These are phyloP conservation scores for Cryptotermes secundus DNA, from an alignment of 1,140 invertebrate genomes.

Conservation along the genomic window DNA sequence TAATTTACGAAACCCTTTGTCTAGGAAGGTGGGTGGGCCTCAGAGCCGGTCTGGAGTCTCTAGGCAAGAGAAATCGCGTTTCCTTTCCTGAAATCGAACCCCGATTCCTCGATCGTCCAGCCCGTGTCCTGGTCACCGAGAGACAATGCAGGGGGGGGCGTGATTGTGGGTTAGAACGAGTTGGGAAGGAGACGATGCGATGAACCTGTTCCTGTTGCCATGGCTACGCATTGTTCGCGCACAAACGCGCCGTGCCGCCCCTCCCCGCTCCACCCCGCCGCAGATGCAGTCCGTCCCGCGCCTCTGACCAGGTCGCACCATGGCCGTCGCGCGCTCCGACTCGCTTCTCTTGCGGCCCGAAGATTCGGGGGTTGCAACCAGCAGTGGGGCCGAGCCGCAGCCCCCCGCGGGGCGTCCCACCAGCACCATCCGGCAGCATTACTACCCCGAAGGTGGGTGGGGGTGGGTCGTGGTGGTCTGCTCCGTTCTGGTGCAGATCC, in stretches of 20 bases:
- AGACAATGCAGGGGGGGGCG: too few species aligned
- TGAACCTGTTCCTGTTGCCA: neutral
- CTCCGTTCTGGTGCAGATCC: slow-evolving; percentile 54
- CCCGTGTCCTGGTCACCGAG: too few species aligned
- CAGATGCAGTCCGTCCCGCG: neutral
- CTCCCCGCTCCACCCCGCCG: neutral
- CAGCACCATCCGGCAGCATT: slow-evolving; percentile 56
- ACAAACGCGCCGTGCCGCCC: too few species aligned
- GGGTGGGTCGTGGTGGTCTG: slow-evolving; percentile 61
- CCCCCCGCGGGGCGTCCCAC: slow-evolving; percentile 29
- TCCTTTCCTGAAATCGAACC: too few species aligned
- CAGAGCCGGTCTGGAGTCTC: too few species aligned
- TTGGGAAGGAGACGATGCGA: too few species aligned
- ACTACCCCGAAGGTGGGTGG: slow-evolving; percentile 68
- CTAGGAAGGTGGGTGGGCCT: too few species aligned
- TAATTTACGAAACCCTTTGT: too few species aligned
- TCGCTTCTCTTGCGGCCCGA: slow-evolving; percentile 36
- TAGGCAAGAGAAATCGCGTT: too few species aligned
- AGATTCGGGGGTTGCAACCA: slow-evolving; percentile 45
- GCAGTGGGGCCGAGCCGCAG: slow-evolving; percentile 41
- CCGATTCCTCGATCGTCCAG: too few species aligned
- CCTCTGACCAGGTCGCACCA: neutral
- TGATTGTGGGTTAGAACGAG: too few species aligned
- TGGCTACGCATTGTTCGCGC: neutral
- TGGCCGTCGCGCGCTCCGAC: slow-evolving; percentile 22